A percentile compares a stretch with the other conserved stretches of the same genome.
These are phyloP conservation scores for Coccyzus lansbergi DNA, from an alignment of 2,797 vertebrate genomes.

Conservation along the genomic window DNA sequence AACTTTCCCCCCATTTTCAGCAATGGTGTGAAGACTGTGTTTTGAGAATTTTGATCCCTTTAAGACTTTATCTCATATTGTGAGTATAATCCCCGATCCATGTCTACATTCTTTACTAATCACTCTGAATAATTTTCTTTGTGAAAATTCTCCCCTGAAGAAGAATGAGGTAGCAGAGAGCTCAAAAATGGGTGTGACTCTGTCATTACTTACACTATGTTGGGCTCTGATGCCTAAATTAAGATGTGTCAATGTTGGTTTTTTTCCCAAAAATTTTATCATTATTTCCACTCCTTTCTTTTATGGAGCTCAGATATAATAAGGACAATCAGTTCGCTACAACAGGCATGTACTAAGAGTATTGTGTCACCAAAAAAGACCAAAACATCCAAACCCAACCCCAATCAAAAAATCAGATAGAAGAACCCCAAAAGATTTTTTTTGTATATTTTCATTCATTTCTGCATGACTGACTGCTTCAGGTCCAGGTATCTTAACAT, in stretches of 20 bases:
- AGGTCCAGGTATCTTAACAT: neutral
- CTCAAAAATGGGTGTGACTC: neutral
- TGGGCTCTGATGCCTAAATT: neutral
- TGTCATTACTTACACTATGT: neutral
- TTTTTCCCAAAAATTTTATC: neutral
- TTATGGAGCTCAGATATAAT: neutral
- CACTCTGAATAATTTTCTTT: neutral
- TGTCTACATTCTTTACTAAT: neutral
- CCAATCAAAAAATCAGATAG: neutral
- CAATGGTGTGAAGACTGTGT: neutral
- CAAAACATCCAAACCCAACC: rapidly evolving
- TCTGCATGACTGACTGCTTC: neutral
- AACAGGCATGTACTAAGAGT: neutral
- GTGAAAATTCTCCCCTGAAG: neutral
- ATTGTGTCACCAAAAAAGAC: neutral
- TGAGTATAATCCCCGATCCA: neutral
- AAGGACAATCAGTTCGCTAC: neutral
- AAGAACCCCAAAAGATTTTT: neutral
- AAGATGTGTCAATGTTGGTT: neutral
- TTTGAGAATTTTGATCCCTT: neutral
- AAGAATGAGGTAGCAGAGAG: neutral
- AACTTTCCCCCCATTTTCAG: neutral
- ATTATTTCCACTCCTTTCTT: neutral
- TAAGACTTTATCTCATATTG: neutral
- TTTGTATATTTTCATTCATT: neutral